Evolutionary conservation across 2,797 vertebrate genomes (phyloP), one percentile per base, ranked within the genome.

Genomic region (Danio kyathit): DNA sequence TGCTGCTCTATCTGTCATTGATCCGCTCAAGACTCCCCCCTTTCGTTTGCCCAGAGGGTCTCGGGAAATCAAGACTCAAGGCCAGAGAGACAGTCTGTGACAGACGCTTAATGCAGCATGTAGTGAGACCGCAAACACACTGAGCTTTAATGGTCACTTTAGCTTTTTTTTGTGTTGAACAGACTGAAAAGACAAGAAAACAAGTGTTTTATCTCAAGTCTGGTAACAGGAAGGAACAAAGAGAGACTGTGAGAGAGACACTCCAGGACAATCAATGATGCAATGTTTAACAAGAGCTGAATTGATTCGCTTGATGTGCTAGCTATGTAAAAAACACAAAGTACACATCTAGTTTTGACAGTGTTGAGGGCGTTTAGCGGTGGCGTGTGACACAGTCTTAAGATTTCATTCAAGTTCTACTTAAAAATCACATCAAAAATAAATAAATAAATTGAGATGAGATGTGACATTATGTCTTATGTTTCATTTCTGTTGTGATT

Each of bases 1-100:
- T 79, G 72, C 1, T 19, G 5, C 13, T 38, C 57, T 61, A 60
- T 51, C 52, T 63, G 67, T 51, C 43, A 82, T 67, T 49, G 70
- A 81, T 71, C 65, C 19, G n/a, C 59, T 49, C 13, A 63, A 44
- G 73, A n/a, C 54, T 48, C 8, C 19, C 56, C 52, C 60, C 48
- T 19, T 66, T 66, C 52, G 73, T 82, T 74, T 54, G 64, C 38
- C 48, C 29, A 67, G n/a, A 80, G 64, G 65, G 29, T 61, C 49
- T 40, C 38, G 54, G 44, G 80, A 80, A 74, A 78, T 78, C 38
- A 71, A 56, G 71, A 78, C 75, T 82, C 82, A 79, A 82, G 79
- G 82, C 64, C 82, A 73, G 57, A 60, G 44, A 70, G 56, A 54
- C 41, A 63, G 59, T 79, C 41, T 54, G 60, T 48, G 65, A 78